Evolutionary conservation across 1,140 invertebrate genomes (phyloP).

Genomic region (Charaxes varanes): DNA sequence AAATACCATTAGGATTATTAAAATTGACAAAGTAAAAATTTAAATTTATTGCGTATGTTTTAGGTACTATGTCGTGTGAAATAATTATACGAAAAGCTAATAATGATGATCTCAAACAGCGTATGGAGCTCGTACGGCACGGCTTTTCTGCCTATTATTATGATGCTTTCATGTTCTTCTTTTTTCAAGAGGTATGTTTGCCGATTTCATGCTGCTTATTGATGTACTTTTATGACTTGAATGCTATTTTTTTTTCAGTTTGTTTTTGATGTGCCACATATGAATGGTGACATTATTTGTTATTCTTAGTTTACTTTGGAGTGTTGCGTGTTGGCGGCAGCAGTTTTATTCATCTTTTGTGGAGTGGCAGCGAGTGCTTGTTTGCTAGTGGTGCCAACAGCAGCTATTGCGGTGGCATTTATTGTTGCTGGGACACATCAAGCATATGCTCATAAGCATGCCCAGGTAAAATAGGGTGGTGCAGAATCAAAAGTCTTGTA

Average conservation of each 20-base stretch:
- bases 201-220: background rate
- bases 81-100: slow-evolving; percentile 32
- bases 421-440: slow-evolving; percentile 22
- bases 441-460: slow-evolving; percentile 21
- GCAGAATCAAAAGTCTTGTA: too few species aligned
- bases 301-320: slow-evolving; percentile 39
- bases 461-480: slow-evolving; percentile 30
- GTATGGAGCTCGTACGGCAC: slow-evolving; percentile 29
- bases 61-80: slow-evolving; percentile 22
- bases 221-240: background rate
- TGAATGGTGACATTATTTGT: slow-evolving; percentile 1
- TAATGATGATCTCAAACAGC: slow-evolving; percentile 21
- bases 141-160: slow-evolving; percentile 23
- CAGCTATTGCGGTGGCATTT: slow-evolving; percentile 17
- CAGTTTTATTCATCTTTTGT: slow-evolving; percentile 49
- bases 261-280: background rate
- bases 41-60: background rate
- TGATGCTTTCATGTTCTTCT: slow-evolving; percentile 38
- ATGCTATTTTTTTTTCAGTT: too few species aligned
- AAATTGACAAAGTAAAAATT: too few species aligned
- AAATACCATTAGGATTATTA: too few species aligned
- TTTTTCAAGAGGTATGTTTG: slow-evolving; percentile 43
- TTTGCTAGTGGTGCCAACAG: slow-evolving; percentile 23
- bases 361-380: slow-evolving; percentile 28
- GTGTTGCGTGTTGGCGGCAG: slow-evolving; percentile 34